Evolutionary conservation across 2,113 vertebrate species (phyloP).

Genomic region (Chaetodon trifascialis): DNA sequence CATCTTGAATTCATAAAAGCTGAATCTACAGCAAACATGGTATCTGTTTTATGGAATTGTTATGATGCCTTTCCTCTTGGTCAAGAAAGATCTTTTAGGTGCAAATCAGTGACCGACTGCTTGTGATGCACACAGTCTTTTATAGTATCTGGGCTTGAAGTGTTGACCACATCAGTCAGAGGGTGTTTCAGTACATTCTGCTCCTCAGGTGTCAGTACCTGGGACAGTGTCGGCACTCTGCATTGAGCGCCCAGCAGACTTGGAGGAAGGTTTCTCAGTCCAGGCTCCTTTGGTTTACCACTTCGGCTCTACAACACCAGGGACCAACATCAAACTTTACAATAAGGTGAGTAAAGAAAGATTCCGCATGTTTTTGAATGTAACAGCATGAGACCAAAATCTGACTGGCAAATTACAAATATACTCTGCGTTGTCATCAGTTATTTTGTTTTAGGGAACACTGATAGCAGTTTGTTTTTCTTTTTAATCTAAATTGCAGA

Average conservation of each 20-base stretch:
- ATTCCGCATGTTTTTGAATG: background rate
- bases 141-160: background rate
- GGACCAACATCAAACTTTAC: conserved; percentile 99
- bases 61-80: background rate
- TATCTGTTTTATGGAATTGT: background rate
- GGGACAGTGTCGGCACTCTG: conserved; percentile 96
- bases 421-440: background rate
- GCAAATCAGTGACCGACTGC: too few relatives aligned
- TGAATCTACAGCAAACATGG: background rate
- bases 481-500: too few relatives aligned
- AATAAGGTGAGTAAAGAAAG: conserved; percentile 88
- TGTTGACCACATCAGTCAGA: background rate
- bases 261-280: conserved; percentile 97
- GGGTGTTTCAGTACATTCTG: background rate
- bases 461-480: too few relatives aligned
- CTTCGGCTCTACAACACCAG: conserved; percentile 97
- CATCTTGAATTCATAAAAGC: conserved; percentile 2
- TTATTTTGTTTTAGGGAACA: background rate
- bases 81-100: too few relatives aligned
- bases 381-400: background rate
- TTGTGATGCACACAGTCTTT: background rate
- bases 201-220: conserved; percentile 90
- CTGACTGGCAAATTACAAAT: background rate
- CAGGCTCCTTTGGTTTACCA: conserved; percentile 98
- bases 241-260: conserved; percentile 95